Percentiles rank a stretch among this genome's conserved stretches.
Evolutionary conservation across 2,797 vertebrate species (phyloP).

Genomic region (Remorina albescens): DNA sequence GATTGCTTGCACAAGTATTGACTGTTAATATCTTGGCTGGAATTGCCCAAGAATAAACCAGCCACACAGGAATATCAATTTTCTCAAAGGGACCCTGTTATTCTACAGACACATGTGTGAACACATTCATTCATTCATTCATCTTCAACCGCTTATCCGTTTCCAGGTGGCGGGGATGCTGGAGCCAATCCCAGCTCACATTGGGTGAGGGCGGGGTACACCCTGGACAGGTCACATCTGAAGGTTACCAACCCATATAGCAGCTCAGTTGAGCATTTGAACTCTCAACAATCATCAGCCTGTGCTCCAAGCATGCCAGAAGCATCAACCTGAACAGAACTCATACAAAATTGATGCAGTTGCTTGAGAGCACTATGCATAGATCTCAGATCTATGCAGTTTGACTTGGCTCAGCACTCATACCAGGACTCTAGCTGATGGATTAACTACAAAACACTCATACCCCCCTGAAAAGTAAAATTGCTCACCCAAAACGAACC

Average conservation of each 20-base stretch:
- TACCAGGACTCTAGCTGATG: neutral
- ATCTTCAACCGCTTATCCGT: too few species aligned
- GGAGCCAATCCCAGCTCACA: too few species aligned
- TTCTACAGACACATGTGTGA: conserved; percentile 25
- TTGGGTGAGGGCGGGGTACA: too few species aligned
- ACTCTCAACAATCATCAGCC: neutral
- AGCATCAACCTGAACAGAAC: neutral
- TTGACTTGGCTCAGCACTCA: neutral
- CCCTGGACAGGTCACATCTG: too few species aligned
- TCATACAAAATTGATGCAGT: neutral
- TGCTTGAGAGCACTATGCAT: neutral
- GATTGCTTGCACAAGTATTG: conserved; percentile 70
- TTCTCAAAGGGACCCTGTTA: conserved; percentile 22
- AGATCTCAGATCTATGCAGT: neutral
- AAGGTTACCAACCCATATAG: neutral
- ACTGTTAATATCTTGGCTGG: conserved; percentile 74
- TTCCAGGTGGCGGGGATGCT: too few species aligned
- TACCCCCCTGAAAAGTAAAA: neutral
- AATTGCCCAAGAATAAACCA: conserved; percentile 51
- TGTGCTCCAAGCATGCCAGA: neutral
- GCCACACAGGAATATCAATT: conserved; percentile 40
- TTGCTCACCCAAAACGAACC: neutral
- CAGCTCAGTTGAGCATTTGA: neutral
- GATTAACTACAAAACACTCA: neutral
- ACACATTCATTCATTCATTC: too few species aligned